Evolutionary conservation across 1,140 invertebrate species (phyloP).

Genomic region (Prorops nasuta): DNA sequence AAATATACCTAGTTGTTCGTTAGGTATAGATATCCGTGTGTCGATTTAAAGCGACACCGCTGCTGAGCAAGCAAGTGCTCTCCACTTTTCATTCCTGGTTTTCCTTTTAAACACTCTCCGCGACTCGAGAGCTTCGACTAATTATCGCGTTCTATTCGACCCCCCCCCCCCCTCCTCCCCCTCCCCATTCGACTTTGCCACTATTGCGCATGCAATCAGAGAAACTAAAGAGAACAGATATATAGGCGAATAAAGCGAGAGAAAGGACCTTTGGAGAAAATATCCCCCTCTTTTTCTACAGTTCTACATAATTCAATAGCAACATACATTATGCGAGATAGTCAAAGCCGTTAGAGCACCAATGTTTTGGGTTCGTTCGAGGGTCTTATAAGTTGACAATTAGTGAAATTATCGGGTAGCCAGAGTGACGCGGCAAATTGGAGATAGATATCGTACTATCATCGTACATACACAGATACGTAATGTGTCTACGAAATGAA

Average conservation of each 20-base stretch:
- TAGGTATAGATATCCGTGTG: constrained; percentile 30
- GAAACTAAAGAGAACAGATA: background rate
- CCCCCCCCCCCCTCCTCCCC: background rate
- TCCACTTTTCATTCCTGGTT: constrained; percentile 14
- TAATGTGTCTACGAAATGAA: constrained; percentile 13
- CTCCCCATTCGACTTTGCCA: constrained; percentile 7
- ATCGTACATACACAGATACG: too few relatives aligned
- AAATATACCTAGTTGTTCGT: constrained; percentile 43
- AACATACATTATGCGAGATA: too few relatives aligned
- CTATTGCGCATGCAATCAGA: constrained; percentile 8
- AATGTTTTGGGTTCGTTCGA: too few relatives aligned
- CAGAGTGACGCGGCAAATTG: constrained; percentile 14
- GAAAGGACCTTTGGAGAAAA: too few relatives aligned
- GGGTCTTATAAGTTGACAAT: too few relatives aligned
- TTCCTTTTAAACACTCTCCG: constrained; percentile 6
- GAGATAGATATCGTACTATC: too few relatives aligned
- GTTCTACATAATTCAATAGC: too few relatives aligned
- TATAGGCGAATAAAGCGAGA: background rate
- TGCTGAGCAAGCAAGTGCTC: constrained; percentile 5
- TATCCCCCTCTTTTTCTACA: too few relatives aligned
- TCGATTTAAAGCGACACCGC: constrained; percentile 35
- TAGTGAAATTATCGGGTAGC: constrained; percentile 10
- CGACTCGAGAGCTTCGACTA: too few relatives aligned
- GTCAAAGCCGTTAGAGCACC: too few relatives aligned
- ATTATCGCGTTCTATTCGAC: too few relatives aligned